Base-by-base conservation (phyloP, 2,797 vertebrate genomes). In the Capromys pilorides region DNA sequence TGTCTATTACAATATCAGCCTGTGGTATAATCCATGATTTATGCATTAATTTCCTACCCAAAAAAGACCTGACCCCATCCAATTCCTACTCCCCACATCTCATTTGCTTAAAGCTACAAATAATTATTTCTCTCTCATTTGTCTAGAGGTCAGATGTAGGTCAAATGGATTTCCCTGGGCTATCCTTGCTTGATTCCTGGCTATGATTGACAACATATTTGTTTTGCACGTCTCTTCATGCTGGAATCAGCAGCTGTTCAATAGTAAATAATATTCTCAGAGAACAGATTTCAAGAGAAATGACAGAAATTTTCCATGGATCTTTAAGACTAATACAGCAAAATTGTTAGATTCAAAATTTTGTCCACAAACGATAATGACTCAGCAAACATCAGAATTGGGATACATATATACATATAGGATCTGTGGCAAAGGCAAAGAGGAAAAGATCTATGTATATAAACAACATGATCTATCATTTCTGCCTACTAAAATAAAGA, bases 321-420 rank as follows among this genome's bases (percentile, higher is more conserved):
- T 92, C 14, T 95, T 83, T 78, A 57, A 93, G 24, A 33, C 10
- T 78, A 84, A 61, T 71, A 82, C 87, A 69, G 92, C 31, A 85
- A 94, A 95, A 81, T 69, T 78, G 6, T 61, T 86, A 84, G 77
- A 73, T 33, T 94, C 28, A 26, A 26, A 97, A 85, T 92, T 94
- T 75, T 92, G n/a, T 31, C 49, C 54, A 95, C 26, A 95, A 96
- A 90, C 83, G 31, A 73, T 64, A 66, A 9, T 73, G 45, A 77
- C 22, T 39, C 90, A 86, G 51, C 18, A 64, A 95, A 71, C 33
- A 92, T 84, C 33, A 85, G 59, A 18, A 61, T 54, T 92, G 51
- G 51, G 14, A 57, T 83, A 59, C 49, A 71, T 51, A 82, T 94
- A 64, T 57, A 93, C 2, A 62, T 59, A 83, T 21, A 82, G 33